Evolutionary conservation across 2,797 vertebrate genomes (phyloP), one percentile per base, ranked within the genome.

Genomic region (Sphaeramia orbicularis): DNA sequence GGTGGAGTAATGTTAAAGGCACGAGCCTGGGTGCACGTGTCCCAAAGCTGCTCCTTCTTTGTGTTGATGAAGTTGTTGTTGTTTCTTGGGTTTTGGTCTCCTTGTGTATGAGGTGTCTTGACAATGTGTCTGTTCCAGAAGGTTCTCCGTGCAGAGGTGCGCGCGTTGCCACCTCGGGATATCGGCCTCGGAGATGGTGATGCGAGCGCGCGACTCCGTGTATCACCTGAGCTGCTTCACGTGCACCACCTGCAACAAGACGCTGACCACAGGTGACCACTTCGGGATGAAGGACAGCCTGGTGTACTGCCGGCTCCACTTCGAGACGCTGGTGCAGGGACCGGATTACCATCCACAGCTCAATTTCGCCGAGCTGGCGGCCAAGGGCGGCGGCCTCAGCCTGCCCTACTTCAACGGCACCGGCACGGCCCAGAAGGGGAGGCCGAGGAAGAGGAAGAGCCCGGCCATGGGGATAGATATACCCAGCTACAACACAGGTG

Each of bases 101-200:
- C 68, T 2, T 47, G 4, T 55, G 64, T 47, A 40, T 37, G 84
- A 57, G 65, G 75, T 71, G 77, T 85, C 81, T 78, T 89, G 88
- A 93, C 93, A 76, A 42, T 83, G 42, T 72, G 67, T 85, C 83
- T 94, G 93, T 95, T 96, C 90, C 96, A 99, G 97, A 97, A 98
- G 97, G 96, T 99, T 99, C 95, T 99, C 97, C 82, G 97, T 99
- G 95, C 97, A 99, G 96, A 96, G 97, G 94, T 99, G 97, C 95
- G 97, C 97, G 88, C 97, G 97, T 93, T 99, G 97, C 94, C 97
- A 99, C 95, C 96, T 99, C 92, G 97, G 97, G 83, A 99, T 99
- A 78, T 99, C 97, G 13, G 97, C 97, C 79, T 98, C 97, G 6
- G 97, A 99, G 92, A 99, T 99, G 97, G 97, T 99, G 87, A 99